Conservation (phyloP, 2,888 invertebrate species). For the Pandemis heparana region DNA sequence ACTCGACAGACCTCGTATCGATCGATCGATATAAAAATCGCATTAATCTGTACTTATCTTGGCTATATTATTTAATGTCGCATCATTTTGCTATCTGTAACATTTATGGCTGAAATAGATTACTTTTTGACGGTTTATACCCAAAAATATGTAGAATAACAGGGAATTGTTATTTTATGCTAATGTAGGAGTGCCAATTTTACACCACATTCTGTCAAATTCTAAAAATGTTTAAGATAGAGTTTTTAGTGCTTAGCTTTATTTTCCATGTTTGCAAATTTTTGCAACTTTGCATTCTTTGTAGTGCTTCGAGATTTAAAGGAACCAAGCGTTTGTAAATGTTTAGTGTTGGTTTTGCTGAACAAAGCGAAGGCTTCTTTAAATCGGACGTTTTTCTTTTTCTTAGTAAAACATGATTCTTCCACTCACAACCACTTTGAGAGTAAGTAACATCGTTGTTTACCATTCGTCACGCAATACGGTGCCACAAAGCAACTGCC, state of each 20-base stretch:
- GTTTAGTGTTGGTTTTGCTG: no score
- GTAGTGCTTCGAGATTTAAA: background rate
- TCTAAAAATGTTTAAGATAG: background rate
- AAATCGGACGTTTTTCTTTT: no score
- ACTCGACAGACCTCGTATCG: constrained; percentile 67
- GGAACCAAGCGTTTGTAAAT: no score
- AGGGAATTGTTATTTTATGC: constrained; percentile 27
- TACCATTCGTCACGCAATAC: constrained; percentile 64
- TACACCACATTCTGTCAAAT: background rate
- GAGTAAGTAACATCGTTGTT: constrained; percentile 19
- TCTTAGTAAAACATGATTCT: no score
- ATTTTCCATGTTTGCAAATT: no score
- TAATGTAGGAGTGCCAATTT: background rate
- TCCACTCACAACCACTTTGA: no score
- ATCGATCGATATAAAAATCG: constrained; percentile 77
- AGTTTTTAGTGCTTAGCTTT: background rate
- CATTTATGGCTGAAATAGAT: constrained; percentile 74
- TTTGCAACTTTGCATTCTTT: background rate
- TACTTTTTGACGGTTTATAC: constrained; percentile 59
- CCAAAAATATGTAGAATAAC: constrained; percentile 14
- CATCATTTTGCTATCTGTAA: constrained; percentile 82
- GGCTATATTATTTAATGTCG: constrained; percentile 83
- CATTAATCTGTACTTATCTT: constrained; percentile 84
- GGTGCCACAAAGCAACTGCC: constrained; percentile 65
- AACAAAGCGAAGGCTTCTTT: no score